Evolutionary conservation across 2,113 vertebrate genomes (phyloP), one percentile per base, ranked within the genome.

Genomic region (Deroptyus accipitrinus): DNA sequence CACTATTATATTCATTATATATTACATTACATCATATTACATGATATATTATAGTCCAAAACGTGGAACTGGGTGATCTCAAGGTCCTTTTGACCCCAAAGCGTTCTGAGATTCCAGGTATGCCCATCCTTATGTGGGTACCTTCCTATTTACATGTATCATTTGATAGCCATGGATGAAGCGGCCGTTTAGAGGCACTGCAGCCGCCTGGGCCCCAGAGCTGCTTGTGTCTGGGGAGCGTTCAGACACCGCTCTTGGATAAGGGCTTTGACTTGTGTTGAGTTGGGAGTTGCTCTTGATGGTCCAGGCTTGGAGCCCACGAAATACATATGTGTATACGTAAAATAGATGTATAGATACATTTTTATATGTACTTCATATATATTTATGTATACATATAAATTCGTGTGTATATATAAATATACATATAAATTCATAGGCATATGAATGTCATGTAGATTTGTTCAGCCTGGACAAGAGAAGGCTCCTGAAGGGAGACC

Each of bases 231-330:
- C 17, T 19, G 11, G 5, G 30, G n/a, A 24, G 41, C 1, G 1
- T 51, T 30, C 3, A 67, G 49, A 3, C 25, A 9, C 10, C 0
- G 4, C 16, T 9, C 37, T 17, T 16, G 46, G 46, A 6, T 7
- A 2, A 7, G 67, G 24, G 74, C 6, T 28, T 55, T 8, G 2
- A 2, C 4, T 13, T 13, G 3, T 1, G 62, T 4, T 1, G 30
- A 52, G 51, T 6, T 48, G 7, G 5, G 64, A 41, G 11, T 1
- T 51, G 76, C 31, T 49, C 42, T 31, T 4, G 22, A 2, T 9
- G 49, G 7, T 49, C 42, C 61, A 13, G 9, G 2, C 77, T 18
- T 0, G 7, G 48, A 52, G 46, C 22, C 70, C 10, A 6, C 13
- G 33, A 10, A 70, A 70, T 24, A 11, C 13, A 5, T 31, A 23